Conservation (phyloP, 2,888 invertebrate species). For the Seira ritae region DNA sequence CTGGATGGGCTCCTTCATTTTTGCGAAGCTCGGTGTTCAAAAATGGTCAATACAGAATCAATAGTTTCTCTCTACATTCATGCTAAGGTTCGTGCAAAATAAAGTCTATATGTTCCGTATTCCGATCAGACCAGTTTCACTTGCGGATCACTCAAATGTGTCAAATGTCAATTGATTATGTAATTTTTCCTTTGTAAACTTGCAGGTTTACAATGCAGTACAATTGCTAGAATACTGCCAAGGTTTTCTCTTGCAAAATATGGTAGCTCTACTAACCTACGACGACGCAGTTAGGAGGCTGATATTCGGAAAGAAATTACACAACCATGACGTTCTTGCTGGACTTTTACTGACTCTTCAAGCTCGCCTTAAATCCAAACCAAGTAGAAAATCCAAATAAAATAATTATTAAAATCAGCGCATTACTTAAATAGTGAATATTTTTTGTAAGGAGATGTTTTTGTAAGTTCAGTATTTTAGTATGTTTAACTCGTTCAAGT, state of each 20-base stretch:
- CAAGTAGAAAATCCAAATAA: conserved; percentile 67
- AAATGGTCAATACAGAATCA: conserved; percentile 90
- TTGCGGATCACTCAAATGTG: too few relatives aligned
- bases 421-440: too few relatives aligned
- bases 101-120: too few relatives aligned
- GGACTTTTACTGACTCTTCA: conserved; percentile 88
- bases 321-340: conserved; percentile 91
- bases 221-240: conserved; percentile 93
- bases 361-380: conserved; percentile 78
- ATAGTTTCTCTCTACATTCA: conserved; percentile 95
- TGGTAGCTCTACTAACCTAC: conserved; percentile 94
- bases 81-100: conserved; percentile 88
- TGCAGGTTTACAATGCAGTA: conserved; percentile 89
- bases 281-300: conserved; percentile 92
- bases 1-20: conserved; percentile 88
- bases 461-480: too few relatives aligned
- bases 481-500: too few relatives aligned
- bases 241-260: conserved; percentile 92
- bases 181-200: too few relatives aligned
- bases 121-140: too few relatives aligned
- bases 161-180: too few relatives aligned
- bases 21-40: conserved; percentile 90
- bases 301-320: conserved; percentile 91
- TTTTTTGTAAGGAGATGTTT: too few relatives aligned
- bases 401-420: conserved; percentile 4